phyloP scores from a whole-genome alignment of 2,888 invertebrate species.

The Nomada fabriciana region DNA sequence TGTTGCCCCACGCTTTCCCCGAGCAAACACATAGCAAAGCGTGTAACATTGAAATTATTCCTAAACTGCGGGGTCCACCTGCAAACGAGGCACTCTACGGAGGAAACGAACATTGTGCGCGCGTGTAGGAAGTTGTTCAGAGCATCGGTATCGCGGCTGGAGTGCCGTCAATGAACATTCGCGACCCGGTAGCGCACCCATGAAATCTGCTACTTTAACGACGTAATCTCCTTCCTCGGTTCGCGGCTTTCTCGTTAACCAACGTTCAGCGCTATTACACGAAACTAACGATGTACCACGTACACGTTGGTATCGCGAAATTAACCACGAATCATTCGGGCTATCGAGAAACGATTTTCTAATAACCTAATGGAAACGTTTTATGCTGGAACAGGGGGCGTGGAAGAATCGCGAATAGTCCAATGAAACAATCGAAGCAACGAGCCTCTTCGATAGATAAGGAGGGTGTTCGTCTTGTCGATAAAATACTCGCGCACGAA shows the following conservation, averaged over 20 bases:
- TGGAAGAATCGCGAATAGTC: background rate
- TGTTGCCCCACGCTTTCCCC: background rate
- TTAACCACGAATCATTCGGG: background rate
- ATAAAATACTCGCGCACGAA: slow-evolving; percentile 34
- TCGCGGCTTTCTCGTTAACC: slow-evolving; percentile 25
- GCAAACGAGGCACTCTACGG: background rate
- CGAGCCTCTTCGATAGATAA: slow-evolving; percentile 53
- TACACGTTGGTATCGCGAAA: background rate
- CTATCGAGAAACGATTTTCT: slow-evolving; percentile 38
- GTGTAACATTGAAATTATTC: slow-evolving; percentile 8
- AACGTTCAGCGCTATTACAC: background rate
- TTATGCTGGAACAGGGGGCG: background rate
- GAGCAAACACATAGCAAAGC: background rate
- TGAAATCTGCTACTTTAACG: slow-evolving; percentile 23
- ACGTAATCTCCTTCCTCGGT: slow-evolving; percentile 6
- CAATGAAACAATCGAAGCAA: slow-evolving; percentile 48
- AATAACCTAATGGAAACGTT: slow-evolving; percentile 18
- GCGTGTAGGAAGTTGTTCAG: background rate
- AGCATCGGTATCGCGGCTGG: background rate
- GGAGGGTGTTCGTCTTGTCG: slow-evolving; percentile 26
- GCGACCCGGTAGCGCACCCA: background rate
- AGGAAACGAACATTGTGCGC: background rate
- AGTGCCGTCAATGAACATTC: slow-evolving; percentile 15
- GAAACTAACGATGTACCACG: background rate
- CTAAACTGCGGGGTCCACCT: background rate